These are phyloP conservation scores for Amiota minor DNA, from an alignment of 2,888 invertebrate species.

Conservation along the genomic window DNA sequence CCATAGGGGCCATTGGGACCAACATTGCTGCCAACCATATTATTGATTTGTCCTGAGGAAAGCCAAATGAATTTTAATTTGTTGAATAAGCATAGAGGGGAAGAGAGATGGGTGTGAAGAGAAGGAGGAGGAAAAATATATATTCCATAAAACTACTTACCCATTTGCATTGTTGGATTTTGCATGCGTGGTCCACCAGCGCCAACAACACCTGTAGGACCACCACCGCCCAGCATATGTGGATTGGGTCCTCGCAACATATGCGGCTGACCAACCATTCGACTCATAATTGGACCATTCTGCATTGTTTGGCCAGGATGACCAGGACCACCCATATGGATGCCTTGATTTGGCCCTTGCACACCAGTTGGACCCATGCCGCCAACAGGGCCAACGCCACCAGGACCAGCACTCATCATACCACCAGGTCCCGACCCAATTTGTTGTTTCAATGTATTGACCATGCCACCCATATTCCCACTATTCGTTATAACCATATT, in stretches of 20 bases:
- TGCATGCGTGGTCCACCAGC: slow-evolving; percentile 77
- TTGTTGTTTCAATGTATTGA: slow-evolving; percentile 85
- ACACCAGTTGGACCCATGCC: slow-evolving; percentile 59
- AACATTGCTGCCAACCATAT: slow-evolving; percentile 59
- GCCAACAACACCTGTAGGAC: slow-evolving; percentile 60
- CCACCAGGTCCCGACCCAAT: slow-evolving; percentile 75
- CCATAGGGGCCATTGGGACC: slow-evolving; percentile 69
- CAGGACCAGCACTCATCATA: slow-evolving; percentile 78
- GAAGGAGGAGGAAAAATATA: background rate
- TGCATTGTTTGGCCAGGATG: slow-evolving; percentile 77
- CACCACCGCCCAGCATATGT: slow-evolving; percentile 72
- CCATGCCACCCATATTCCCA: slow-evolving; percentile 80
- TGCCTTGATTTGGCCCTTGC: slow-evolving; percentile 65
- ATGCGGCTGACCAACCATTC: slow-evolving; percentile 71
- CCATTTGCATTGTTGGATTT: slow-evolving; percentile 74
- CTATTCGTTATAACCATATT: slow-evolving; percentile 89
- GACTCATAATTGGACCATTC: slow-evolving; percentile 83
- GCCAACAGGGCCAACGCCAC: slow-evolving; percentile 81
- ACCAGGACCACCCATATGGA: slow-evolving; percentile 68
- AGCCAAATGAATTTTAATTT: background rate
- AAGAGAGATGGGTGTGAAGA: too few relatives aligned
- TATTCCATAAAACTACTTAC: slow-evolving; percentile 52
- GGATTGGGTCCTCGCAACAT: slow-evolving; percentile 72
- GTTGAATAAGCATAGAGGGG: background rate
- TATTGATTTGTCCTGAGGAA: slow-evolving; percentile 70